Evolutionary conservation across 2,113 vertebrate species (phyloP), one percentile per base, ranked within the genome.

Genomic region (Grallaria varia): DNA sequence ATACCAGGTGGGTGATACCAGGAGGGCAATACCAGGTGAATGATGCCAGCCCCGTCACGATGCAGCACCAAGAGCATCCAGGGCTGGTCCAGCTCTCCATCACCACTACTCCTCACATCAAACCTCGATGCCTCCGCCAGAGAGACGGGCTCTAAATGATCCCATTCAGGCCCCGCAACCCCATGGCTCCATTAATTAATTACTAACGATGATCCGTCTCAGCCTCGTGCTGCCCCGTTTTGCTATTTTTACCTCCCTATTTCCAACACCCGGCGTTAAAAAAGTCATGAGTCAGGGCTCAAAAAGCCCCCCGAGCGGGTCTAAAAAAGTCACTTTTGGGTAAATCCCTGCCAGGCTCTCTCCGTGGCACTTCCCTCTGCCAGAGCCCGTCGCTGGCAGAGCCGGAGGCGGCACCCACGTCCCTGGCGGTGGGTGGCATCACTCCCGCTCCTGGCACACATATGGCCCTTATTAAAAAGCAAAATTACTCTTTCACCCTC

Each of bases 401-500:
- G 73, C 77, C 8, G 22, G 17, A 8, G 22, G 39, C 6, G 12
- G 68, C 82, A 75, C 82, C 89, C 89, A 75, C 27, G 22, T 90
- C 72, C 79, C 87, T 8, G 22, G 79, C 27, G 1, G 40, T 71
- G 87, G 79, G 79, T 90, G 87, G 79, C 87, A 90, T 49, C 22
- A 4, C 72, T 84, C 40, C 55, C 2, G 11, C 64, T 53, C 73
- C 84, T 76, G 93, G 95, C 95, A 95, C 60, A 45, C 96, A 89
- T 12, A 66, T 74, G 93, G 93, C 87, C 90, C 95, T 97, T 97
- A 98, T 98, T 98, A 98, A 97, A 97, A 98, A 95, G 97, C 97
- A 96, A 97, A 97, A 95, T 97, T 93, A 74, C 85, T 95, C 92
- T 50, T 95, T 98, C 97, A 96, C 97, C 97, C 96, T 97, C 95